Base-by-base conservation (phyloP, 2,113 vertebrate species). In the Notiomystis cincta region DNA sequence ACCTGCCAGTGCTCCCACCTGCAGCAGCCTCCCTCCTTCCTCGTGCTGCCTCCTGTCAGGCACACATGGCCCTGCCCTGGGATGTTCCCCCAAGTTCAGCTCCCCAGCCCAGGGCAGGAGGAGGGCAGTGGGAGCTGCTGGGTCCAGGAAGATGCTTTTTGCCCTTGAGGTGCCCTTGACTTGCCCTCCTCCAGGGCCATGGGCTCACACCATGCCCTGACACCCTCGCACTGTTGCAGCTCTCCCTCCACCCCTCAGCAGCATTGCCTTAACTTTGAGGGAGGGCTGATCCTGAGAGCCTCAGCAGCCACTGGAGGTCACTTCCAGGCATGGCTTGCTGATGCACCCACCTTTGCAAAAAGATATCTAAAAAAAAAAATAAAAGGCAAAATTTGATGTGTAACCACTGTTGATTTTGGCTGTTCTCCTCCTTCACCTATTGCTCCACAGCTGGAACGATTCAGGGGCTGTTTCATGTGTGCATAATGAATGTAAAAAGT, bases 341-440 rank as follows among this genome's bases (percentile, higher is more conserved):
- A 66, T 42, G 85, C 19, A 71, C 13, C 47, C 56, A 80, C 47
- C 51, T 87, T 83, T 6, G 2, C 64, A 88, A 85, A 92, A 69
- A 24, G 4, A 10, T 12, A 38, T 40, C 30, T 0, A 10, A 45
- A 69, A 69, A 64, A 56, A 69, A 53, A 19, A 16, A 19, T 50
- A 66, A 64, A 73, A 51, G 21, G 51, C 31, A 72, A 82, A 93
- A 85, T 9, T 65, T 85, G 87, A 77, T 93, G 70, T 83, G 91
- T 82, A 93, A 94, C 44, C 56, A 56, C 8, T 95, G 80, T 97
- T 96, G 92, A 90, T 96, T 95, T 96, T 96, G 96, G 96, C 93
- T 94, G 86, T 84, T 96, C 95, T 88, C 25, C 44, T 65, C 35
- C 53, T 54, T 53, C 37, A 65, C 56, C 88, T 95, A 82, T 96